phyloP scores from a whole-genome alignment of 2,113 vertebrate species.

The Mormyrus iriodes region DNA sequence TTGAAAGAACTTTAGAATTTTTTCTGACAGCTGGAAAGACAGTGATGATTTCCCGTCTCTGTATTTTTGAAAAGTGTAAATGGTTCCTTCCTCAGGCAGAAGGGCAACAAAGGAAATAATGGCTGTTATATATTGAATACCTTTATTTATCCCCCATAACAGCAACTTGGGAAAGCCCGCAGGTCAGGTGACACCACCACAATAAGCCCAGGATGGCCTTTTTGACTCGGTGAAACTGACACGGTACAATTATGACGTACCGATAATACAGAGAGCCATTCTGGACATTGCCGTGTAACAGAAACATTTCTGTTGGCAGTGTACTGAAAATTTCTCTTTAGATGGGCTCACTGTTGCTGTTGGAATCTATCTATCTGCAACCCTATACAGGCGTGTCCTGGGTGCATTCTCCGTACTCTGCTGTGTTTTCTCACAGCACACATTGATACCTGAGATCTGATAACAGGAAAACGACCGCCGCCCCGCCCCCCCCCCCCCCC shows the following conservation, averaged over 20 bases:
- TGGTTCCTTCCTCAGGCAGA: constrained; percentile 11
- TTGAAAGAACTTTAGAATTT: not conserved
- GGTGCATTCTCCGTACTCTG: not conserved
- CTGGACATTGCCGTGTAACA: constrained; percentile 11
- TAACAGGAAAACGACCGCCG: constrained; percentile 1
- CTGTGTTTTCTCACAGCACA: constrained; percentile 17
- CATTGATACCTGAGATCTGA: constrained; percentile 9
- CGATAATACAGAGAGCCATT: constrained; percentile 15
- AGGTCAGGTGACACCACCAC: constrained; percentile 18
- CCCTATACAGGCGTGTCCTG: constrained; percentile 12
- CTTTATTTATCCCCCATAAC: constrained; percentile 9
- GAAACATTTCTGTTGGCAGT: constrained; percentile 25
- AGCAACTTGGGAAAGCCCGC: not conserved
- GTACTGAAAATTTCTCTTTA: constrained; percentile 15
- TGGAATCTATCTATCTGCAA: constrained; percentile 22
- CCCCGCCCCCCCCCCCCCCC: not conserved
- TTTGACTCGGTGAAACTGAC: constrained; percentile 20
- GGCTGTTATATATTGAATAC: constrained; percentile 18
- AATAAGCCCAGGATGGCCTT: constrained; percentile 14
- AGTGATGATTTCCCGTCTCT: not conserved
- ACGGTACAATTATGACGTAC: constrained; percentile 13
- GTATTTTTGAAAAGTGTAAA: constrained; percentile 4
- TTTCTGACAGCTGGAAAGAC: not conserved
- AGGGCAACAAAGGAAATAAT: constrained; percentile 20
- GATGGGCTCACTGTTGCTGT: constrained; percentile 18